Evolutionary conservation across 2,113 vertebrate species (phyloP).

Genomic region (Calyptomena viridis): DNA sequence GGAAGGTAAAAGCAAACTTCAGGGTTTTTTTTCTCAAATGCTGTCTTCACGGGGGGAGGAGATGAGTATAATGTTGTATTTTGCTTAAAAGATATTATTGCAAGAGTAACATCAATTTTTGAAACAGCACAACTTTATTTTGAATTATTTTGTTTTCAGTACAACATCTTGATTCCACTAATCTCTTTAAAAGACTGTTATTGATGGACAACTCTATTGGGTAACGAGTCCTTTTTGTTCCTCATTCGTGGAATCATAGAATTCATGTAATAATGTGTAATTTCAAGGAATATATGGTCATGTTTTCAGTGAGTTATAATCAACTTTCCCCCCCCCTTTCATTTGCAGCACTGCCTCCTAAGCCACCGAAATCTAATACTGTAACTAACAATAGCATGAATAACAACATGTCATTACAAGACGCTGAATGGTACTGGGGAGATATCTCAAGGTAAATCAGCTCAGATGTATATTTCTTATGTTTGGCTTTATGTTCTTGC

Average conservation of each 20-base stretch:
- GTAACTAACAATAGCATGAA: slow-evolving; percentile 95
- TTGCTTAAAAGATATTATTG: not conserved
- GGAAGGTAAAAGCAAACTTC: slow-evolving; percentile 43
- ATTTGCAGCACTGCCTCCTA: slow-evolving; percentile 92
- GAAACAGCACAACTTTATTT: not conserved
- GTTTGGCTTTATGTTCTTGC: not conserved
- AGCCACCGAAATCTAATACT: slow-evolving; percentile 89
- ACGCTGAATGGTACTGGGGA: slow-evolving; percentile 99
- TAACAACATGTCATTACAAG: slow-evolving; percentile 97
- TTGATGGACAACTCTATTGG: not conserved
- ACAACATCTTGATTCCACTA: not conserved
- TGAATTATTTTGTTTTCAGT: not conserved
- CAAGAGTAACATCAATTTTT: not conserved
- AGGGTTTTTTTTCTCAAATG: not conserved
- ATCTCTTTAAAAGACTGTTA: not conserved
- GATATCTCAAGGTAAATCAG: slow-evolving; percentile 92
- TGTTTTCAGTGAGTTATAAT: slow-evolving; percentile 4
- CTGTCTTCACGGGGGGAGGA: not conserved
- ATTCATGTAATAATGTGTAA: not conserved
- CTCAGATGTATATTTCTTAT: not conserved
- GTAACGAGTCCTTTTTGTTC: not conserved
- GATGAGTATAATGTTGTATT: not conserved
- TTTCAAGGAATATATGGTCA: not conserved
- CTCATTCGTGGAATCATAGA: not conserved
- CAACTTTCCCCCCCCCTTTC: slow-evolving; percentile 5